Evolutionary conservation across 2,113 vertebrate genomes (phyloP).

Genomic region (Oreocharis arfaki): DNA sequence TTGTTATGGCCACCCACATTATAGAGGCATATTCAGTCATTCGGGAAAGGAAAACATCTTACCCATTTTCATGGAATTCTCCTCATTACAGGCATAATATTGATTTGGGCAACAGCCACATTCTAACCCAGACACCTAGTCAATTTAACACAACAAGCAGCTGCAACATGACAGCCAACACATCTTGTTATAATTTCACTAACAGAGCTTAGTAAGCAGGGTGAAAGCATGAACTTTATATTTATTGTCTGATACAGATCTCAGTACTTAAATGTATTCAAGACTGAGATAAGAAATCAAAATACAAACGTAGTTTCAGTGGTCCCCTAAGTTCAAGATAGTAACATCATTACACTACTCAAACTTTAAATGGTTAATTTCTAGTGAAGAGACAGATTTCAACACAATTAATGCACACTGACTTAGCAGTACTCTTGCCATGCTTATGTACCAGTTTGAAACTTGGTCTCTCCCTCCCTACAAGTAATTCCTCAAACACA

Average conservation of each 20-base stretch:
- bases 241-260: background rate
- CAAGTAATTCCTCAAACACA: background rate
- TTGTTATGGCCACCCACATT: background rate
- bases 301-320: background rate
- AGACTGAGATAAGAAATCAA: background rate
- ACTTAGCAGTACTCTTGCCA: background rate
- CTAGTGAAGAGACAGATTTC: background rate
- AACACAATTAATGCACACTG: background rate
- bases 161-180: background rate
- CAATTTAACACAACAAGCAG: background rate
- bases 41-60: background rate
- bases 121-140: background rate
- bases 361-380: background rate
- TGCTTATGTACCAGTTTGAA: background rate
- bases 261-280: background rate
- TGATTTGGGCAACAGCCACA: background rate
- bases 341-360: background rate
- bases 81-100: background rate
- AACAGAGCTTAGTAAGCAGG: background rate
- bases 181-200: background rate
- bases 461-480: background rate
- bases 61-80: background rate
- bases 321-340: background rate
- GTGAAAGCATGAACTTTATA: background rate
- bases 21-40: background rate